These are phyloP conservation scores for Petaurus breviceps DNA, from an alignment of 2,113 vertebrate species.

Conservation along the genomic window DNA sequence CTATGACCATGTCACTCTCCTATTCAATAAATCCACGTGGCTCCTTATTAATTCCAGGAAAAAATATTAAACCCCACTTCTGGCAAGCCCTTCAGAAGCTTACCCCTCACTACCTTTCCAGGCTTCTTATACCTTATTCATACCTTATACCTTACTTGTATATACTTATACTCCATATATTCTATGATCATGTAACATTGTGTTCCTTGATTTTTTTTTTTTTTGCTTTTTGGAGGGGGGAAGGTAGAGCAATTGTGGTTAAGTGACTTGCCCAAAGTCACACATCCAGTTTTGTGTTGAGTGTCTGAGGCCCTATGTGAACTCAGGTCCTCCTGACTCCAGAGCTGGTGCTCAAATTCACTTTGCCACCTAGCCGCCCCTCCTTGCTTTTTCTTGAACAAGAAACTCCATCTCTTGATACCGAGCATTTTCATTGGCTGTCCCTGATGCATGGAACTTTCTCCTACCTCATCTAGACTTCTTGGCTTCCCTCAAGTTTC, in stretches of 20 bases:
- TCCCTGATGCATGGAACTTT: background rate
- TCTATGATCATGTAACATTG: background rate
- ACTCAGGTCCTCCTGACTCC: too few species aligned
- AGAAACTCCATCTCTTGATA: too few species aligned
- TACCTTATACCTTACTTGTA: too few species aligned
- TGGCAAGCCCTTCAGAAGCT: background rate
- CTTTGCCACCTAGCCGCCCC: too few species aligned
- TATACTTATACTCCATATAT: background rate
- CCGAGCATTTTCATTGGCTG: background rate
- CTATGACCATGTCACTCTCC: background rate
- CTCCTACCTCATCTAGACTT: background rate
- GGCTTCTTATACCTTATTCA: background rate
- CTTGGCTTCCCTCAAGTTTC: background rate
- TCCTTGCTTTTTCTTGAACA: background rate
- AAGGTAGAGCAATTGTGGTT: too few species aligned
- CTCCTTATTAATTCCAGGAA: background rate
- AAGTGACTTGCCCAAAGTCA: too few species aligned
- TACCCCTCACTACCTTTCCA: background rate
- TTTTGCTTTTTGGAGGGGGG: too few species aligned
- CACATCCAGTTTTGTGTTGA: too few species aligned
- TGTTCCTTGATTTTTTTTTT: too few species aligned
- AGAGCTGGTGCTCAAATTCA: too few species aligned
- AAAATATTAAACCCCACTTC: background rate
- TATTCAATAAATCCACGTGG: background rate
- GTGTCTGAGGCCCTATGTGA: too few species aligned